A percentile compares a stretch with the other conserved stretches of the same genome.
These are phyloP conservation scores for Varecia variegata DNA, from an alignment of 2,797 vertebrate genomes.

Conservation along the genomic window DNA sequence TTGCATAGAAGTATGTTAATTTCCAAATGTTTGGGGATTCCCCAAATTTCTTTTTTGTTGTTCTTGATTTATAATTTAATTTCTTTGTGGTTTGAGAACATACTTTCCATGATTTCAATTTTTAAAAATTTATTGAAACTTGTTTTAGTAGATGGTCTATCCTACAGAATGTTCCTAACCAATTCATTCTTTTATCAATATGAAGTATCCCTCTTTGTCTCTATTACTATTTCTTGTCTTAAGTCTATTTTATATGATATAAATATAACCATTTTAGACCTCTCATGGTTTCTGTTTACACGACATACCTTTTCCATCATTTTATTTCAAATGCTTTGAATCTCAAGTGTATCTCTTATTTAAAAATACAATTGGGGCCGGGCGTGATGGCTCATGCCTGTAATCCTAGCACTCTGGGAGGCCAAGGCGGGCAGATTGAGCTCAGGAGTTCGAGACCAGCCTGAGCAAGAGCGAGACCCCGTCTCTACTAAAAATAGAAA, in stretches of 20 bases:
- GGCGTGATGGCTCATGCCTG: too few species aligned
- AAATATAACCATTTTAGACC: background rate
- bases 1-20: background rate
- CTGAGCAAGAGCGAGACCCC: too few species aligned
- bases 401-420: too few species aligned
- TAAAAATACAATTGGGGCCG: background rate
- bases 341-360: background rate
- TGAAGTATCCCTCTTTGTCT: background rate
- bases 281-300: background rate
- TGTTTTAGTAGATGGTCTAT: background rate
- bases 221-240: background rate
- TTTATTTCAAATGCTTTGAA: background rate
- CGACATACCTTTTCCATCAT: background rate
- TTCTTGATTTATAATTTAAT: background rate
- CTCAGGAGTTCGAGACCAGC: too few species aligned
- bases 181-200: background rate
- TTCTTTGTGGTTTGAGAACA: background rate
- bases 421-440: too few species aligned
- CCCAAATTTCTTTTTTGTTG: background rate
- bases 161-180: background rate
- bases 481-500: too few species aligned
- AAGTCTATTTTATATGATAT: background rate
- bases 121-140: background rate
- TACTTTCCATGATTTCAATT: background rate
- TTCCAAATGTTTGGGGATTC: background rate